phyloP scores from a whole-genome alignment of 1,140 invertebrate species.

The Caenorhabditis latens region DNA sequence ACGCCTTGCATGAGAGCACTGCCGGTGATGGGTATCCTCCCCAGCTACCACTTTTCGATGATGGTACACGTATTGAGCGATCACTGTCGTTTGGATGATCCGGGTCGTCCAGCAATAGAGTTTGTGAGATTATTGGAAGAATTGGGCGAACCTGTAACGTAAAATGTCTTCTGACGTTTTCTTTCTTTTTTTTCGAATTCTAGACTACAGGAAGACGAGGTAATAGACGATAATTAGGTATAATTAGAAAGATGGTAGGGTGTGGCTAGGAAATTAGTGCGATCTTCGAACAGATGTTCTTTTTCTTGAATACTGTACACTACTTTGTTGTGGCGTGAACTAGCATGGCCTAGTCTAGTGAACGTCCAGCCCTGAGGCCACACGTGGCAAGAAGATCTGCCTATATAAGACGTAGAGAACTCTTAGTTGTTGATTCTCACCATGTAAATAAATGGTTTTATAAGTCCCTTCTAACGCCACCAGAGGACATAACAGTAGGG shows the following conservation, averaged over 20 bases:
- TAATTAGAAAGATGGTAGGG: slow-evolving; percentile 6
- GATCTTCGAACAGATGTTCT: neutral
- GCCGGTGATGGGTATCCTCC: slow-evolving; percentile 73
- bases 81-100: slow-evolving; percentile 53
- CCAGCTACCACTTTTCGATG: slow-evolving; percentile 74
- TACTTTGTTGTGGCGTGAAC: too few relatives aligned
- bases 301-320: neutral
- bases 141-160: slow-evolving; percentile 57
- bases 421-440: too few relatives aligned
- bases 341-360: too few relatives aligned
- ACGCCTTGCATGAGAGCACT: slow-evolving; percentile 67
- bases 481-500: too few relatives aligned
- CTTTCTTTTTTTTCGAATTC: neutral
- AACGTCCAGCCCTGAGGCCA: too few relatives aligned
- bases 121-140: slow-evolving; percentile 35
- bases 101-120: neutral
- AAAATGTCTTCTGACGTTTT: neutral
- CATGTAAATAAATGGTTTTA: too few relatives aligned
- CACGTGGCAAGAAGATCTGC: too few relatives aligned
- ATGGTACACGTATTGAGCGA: slow-evolving; percentile 69
- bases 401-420: too few relatives aligned
- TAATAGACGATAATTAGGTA: slow-evolving; percentile 36
- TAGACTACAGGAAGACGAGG: neutral
- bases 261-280: neutral
- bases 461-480: too few relatives aligned